Evolutionary conservation across 2,888 invertebrate genomes (phyloP).

Genomic region (Orchesellides sinensis): DNA sequence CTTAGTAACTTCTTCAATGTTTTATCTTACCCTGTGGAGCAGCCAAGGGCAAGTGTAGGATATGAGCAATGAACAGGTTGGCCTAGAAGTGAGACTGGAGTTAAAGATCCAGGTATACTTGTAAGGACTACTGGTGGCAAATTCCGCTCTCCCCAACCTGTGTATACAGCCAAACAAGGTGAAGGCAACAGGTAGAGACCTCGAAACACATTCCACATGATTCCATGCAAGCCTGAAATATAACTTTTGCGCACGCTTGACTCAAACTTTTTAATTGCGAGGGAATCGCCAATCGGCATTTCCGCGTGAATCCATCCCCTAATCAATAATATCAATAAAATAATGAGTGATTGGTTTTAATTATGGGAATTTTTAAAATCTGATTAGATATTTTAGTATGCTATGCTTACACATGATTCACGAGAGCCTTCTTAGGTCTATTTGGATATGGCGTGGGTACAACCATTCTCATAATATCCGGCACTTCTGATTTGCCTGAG

Average conservation of each 20-base stretch:
- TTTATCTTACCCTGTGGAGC: slow-evolving; percentile 66
- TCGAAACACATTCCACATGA: slow-evolving; percentile 74
- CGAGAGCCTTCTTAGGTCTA: slow-evolving; percentile 63
- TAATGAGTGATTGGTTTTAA: neutral
- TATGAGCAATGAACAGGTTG: slow-evolving; percentile 69
- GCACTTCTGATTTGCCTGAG: slow-evolving; percentile 68
- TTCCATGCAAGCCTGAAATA: slow-evolving; percentile 72
- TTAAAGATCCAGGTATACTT: slow-evolving; percentile 72
- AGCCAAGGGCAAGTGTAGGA: slow-evolving; percentile 71
- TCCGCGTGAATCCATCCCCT: slow-evolving; percentile 74
- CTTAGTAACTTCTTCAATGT: neutral
- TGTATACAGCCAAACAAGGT: slow-evolving; percentile 70
- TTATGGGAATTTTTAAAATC: neutral
- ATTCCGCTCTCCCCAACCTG: slow-evolving; percentile 73
- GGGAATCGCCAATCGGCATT: slow-evolving; percentile 69
- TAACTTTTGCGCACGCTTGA: slow-evolving; percentile 71
- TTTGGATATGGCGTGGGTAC: slow-evolving; percentile 73
- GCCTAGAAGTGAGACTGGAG: slow-evolving; percentile 65
- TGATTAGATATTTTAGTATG: neutral
- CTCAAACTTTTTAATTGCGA: slow-evolving; percentile 69
- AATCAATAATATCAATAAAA: neutral
- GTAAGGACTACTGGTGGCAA: slow-evolving; percentile 72
- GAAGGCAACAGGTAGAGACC: slow-evolving; percentile 71
- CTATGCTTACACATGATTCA: slow-evolving; percentile 72
- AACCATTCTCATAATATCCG: slow-evolving; percentile 69